phyloP scores from a whole-genome alignment of 2,113 vertebrate species.

The Ctenomys sociabilis region DNA sequence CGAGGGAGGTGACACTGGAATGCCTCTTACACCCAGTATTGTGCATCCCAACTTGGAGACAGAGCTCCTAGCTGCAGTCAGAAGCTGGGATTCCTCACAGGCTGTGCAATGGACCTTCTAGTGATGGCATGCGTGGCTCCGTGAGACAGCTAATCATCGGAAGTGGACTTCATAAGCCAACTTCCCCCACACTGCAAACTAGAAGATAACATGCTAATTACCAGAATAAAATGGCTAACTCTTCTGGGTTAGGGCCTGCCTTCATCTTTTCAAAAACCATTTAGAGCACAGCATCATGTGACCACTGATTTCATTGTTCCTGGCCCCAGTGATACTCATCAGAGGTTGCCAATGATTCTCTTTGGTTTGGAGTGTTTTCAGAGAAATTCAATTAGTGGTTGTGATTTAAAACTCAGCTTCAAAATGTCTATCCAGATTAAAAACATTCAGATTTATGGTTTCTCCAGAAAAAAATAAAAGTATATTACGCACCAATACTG shows the following conservation, averaged over 20 bases:
- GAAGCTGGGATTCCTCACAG: background rate
- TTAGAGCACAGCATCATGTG: background rate
- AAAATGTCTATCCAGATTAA: background rate
- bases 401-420: background rate
- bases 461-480: background rate
- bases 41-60: background rate
- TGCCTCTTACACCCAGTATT: background rate
- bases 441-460: background rate
- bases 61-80: background rate
- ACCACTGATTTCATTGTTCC: background rate
- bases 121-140: background rate
- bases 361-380: background rate
- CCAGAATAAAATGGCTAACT: background rate
- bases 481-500: background rate
- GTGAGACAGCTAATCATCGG: background rate
- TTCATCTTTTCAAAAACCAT: background rate
- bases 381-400: background rate
- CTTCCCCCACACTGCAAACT: background rate
- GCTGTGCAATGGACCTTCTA: background rate
- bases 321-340: background rate
- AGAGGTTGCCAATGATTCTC: background rate
- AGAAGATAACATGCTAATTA: background rate
- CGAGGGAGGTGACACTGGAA: accelerated
- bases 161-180: background rate
- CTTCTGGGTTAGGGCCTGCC: background rate